phyloP scores from a whole-genome alignment of 2,113 vertebrate species.

The Sinocyclocheilus rhinocerous region DNA sequence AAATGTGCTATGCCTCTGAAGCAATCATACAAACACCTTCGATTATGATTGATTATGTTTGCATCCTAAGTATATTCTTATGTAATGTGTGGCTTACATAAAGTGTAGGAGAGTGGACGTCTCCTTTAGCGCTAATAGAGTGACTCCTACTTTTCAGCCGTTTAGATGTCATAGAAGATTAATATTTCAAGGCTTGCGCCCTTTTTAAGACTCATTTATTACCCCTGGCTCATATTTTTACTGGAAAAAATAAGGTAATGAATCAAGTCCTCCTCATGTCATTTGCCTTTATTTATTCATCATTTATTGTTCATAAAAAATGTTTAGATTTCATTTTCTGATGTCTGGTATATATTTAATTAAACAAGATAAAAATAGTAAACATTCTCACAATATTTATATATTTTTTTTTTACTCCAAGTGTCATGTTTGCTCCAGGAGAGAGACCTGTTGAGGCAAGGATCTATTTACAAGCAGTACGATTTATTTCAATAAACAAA shows the following conservation, averaged over 20 bases:
- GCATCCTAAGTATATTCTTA: neutral
- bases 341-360: neutral
- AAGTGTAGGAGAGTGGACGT: slow-evolving; percentile 60
- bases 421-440: too few relatives aligned
- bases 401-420: too few relatives aligned
- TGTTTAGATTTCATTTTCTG: neutral
- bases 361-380: neutral
- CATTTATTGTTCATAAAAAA: slow-evolving; percentile 3
- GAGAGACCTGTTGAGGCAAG: too few relatives aligned
- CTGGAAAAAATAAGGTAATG: slow-evolving; percentile 67
- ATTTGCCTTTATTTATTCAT: slow-evolving; percentile 21
- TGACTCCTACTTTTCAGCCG: slow-evolving; percentile 59
- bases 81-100: slow-evolving; percentile 46
- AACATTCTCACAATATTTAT: too few relatives aligned
- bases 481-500: too few relatives aligned
- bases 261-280: slow-evolving; percentile 59
- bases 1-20: neutral
- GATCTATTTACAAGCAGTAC: too few relatives aligned
- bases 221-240: slow-evolving; percentile 63
- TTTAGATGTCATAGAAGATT: slow-evolving; percentile 64
- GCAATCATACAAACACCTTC: neutral
- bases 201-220: slow-evolving; percentile 69
- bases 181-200: slow-evolving; percentile 64
- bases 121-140: slow-evolving; percentile 69
- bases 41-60: slow-evolving; percentile 7